These are phyloP conservation scores for Limosa lapponica DNA, from an alignment of 2,797 vertebrate species.

Conservation along the genomic window DNA sequence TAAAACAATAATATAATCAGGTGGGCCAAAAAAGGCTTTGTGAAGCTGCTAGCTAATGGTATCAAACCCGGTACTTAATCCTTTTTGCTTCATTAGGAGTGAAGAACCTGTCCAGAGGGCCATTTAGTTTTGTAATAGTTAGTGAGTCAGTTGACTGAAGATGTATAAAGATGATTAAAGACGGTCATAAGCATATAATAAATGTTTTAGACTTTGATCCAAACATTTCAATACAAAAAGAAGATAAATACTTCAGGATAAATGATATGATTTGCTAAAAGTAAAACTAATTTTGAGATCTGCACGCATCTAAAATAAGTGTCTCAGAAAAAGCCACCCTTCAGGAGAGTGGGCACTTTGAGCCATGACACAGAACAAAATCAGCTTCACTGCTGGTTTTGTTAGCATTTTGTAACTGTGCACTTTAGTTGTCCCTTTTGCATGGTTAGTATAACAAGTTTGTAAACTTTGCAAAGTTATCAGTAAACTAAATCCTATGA, in stretches of 20 bases:
- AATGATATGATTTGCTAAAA: not conserved
- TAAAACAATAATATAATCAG: not conserved
- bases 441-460: not conserved
- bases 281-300: not conserved
- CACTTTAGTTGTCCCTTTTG: not conserved
- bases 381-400: not conserved
- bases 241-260: not conserved
- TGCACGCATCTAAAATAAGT: not conserved
- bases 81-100: not conserved
- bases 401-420: not conserved
- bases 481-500: not conserved
- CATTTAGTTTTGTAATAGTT: not conserved
- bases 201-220: not conserved
- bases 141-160: not conserved
- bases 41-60: not conserved
- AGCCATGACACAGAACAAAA: not conserved
- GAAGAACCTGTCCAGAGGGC: not conserved
- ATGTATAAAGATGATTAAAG: not conserved
- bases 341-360: not conserved
- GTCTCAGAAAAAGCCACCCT: accelerated
- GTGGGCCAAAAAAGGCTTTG: not conserved
- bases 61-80: not conserved
- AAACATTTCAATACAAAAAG: not conserved
- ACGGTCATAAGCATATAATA: not conserved
- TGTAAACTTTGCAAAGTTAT: not conserved